phyloP scores from a whole-genome alignment of 2,888 invertebrate species.

The Athalia cordata region DNA sequence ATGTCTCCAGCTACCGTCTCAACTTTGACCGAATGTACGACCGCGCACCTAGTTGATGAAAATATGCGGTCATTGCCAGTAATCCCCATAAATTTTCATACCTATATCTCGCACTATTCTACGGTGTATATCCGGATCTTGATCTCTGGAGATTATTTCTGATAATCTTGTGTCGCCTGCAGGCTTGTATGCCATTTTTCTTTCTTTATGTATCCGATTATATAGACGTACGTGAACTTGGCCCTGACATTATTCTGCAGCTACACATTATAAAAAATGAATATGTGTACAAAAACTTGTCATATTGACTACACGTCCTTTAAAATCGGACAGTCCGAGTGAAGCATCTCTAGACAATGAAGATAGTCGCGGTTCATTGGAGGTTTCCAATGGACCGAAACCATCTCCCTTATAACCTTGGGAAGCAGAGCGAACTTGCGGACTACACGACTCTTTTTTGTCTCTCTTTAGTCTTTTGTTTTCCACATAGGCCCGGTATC shows the following conservation, averaged over 20 bases:
- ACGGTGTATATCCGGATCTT: neutral
- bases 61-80: slow-evolving; percentile 28
- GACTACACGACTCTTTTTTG: neutral
- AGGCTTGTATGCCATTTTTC: too few species aligned
- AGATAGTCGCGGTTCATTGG: slow-evolving; percentile 6
- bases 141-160: neutral
- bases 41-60: slow-evolving; percentile 1
- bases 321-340: neutral
- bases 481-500: neutral
- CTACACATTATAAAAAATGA: too few species aligned
- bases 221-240: too few species aligned
- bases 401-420: slow-evolving; percentile 1
- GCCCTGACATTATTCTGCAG: too few species aligned
- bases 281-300: too few species aligned
- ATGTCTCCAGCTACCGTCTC: slow-evolving; percentile 20
- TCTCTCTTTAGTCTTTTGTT: neutral
- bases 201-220: too few species aligned
- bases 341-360: slow-evolving; percentile 21
- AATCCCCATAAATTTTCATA: too few species aligned
- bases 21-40: slow-evolving; percentile 26
- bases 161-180: too few species aligned
- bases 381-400: slow-evolving; percentile 11
- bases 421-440: neutral
- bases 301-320: too few species aligned
- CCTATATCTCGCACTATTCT: neutral